Percentiles rank a stretch among this genome's conserved stretches.
Conservation (phyloP, 2,888 invertebrate genomes). For the Catonia carolina region DNA sequence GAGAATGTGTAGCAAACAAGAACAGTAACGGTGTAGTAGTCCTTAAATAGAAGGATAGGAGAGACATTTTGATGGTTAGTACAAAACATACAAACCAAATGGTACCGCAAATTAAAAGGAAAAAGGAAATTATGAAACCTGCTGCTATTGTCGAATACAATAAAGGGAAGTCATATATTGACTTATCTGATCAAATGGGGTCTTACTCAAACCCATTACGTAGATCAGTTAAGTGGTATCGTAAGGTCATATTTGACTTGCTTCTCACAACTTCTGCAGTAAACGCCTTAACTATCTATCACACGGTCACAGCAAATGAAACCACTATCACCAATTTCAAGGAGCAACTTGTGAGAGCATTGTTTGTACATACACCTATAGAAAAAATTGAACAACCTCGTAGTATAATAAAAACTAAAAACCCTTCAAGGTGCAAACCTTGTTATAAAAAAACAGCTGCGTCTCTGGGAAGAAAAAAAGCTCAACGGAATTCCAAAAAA, state of each 20-base stretch:
- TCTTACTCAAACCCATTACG: not conserved
- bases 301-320: not conserved
- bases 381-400: not conserved
- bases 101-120: not conserved
- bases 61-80: not conserved
- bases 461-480: not conserved
- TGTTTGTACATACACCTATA: not conserved
- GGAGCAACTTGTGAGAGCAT: not conserved
- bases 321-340: not conserved
- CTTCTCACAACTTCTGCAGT: not conserved
- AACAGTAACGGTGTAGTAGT: slow-evolving; percentile 19
- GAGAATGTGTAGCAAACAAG: not conserved
- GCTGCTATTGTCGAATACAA: not conserved
- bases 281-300: not conserved
- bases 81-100: not conserved
- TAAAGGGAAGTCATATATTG: slow-evolving; percentile 1
- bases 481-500: not conserved
- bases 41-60: slow-evolving; percentile 13
- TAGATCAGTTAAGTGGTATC: not conserved
- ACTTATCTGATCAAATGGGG: not conserved
- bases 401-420: not conserved
- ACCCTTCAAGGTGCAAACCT: not conserved
- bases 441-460: not conserved
- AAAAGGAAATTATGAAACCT: not conserved
- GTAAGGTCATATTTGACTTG: not conserved